phyloP scores from a whole-genome alignment of 2,113 vertebrate species.

The Triplophysa rosa region DNA sequence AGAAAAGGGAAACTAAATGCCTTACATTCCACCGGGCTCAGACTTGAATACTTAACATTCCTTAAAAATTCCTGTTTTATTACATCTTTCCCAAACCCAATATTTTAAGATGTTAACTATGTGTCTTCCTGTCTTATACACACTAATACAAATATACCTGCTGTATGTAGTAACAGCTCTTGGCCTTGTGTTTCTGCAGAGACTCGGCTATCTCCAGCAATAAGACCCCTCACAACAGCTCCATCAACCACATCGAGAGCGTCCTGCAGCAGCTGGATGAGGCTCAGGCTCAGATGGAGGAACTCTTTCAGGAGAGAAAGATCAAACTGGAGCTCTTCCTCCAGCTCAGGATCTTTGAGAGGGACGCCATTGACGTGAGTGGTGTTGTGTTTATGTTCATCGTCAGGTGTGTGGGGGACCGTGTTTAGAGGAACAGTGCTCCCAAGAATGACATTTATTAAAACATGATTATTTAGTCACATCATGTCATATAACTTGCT shows the following conservation, averaged over 20 bases:
- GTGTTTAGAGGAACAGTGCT: not conserved
- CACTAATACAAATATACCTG: not conserved
- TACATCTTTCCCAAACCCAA: not conserved
- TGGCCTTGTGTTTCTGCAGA: constrained; percentile 64
- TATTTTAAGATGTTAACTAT: not conserved
- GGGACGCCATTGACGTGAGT: constrained; percentile 97
- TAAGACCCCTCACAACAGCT: constrained; percentile 98
- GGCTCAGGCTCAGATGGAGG: constrained; percentile 98
- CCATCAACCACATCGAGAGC: constrained; percentile 97
- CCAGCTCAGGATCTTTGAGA: constrained; percentile 95
- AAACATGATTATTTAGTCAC: too few species aligned
- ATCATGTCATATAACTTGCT: too few species aligned
- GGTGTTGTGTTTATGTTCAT: not conserved
- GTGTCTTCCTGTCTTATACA: not conserved
- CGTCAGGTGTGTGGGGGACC: not conserved
- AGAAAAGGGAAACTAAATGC: not conserved
- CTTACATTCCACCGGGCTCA: not conserved
- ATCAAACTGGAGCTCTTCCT: constrained; percentile 98
- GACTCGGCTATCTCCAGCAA: constrained; percentile 98
- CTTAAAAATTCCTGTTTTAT: not conserved
- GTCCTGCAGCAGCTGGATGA: constrained; percentile 98
- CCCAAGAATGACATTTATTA: too few species aligned
- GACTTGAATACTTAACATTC: not conserved
- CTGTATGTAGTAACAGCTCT: not conserved
- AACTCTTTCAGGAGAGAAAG: constrained; percentile 98